Conservation (phyloP, 2,113 vertebrate genomes). For the Apistogramma diplotaenia region DNA sequence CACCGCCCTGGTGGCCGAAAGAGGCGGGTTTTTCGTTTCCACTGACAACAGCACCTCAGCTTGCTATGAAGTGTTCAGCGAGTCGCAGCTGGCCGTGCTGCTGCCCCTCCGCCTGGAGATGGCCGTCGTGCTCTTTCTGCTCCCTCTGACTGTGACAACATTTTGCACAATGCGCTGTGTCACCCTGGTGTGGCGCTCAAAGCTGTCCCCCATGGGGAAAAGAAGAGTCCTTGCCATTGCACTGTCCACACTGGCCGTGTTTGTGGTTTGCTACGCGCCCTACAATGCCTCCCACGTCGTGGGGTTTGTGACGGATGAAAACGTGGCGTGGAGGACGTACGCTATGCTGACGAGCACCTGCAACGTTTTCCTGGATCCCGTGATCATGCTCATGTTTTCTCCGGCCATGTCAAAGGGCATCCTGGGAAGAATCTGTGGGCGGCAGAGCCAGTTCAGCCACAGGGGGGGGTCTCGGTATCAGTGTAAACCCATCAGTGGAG, state of each 20-base stretch:
- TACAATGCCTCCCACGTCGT: constrained; percentile 82
- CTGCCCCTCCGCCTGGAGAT: constrained; percentile 79
- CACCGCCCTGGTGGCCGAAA: constrained; percentile 61
- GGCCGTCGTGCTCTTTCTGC: constrained; percentile 71
- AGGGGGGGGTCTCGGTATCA: background rate
- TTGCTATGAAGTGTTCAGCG: constrained; percentile 76
- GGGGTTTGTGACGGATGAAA: constrained; percentile 57
- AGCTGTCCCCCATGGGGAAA: constrained; percentile 66
- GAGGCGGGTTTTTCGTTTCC: constrained; percentile 63
- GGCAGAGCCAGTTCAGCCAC: constrained; percentile 34
- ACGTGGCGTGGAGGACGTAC: constrained; percentile 66
- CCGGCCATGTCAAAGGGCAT: constrained; percentile 57
- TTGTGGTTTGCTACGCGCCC: constrained; percentile 80
- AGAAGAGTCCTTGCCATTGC: constrained; percentile 72
- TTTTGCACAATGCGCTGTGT: constrained; percentile 80
- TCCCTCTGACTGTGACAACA: constrained; percentile 72
- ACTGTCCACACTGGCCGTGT: constrained; percentile 74
- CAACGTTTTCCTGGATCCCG: constrained; percentile 81
- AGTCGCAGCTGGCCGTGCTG: constrained; percentile 70
- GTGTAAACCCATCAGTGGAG: background rate
- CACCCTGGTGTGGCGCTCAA: constrained; percentile 70
- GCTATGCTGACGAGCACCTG: constrained; percentile 77
- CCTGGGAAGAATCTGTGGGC: constrained; percentile 56
- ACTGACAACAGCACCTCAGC: background rate
- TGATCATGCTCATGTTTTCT: constrained; percentile 79